Evolutionary conservation across 2,113 vertebrate species (phyloP), one percentile per base, ranked within the genome.

Genomic region (Sigmodon hispidus): DNA sequence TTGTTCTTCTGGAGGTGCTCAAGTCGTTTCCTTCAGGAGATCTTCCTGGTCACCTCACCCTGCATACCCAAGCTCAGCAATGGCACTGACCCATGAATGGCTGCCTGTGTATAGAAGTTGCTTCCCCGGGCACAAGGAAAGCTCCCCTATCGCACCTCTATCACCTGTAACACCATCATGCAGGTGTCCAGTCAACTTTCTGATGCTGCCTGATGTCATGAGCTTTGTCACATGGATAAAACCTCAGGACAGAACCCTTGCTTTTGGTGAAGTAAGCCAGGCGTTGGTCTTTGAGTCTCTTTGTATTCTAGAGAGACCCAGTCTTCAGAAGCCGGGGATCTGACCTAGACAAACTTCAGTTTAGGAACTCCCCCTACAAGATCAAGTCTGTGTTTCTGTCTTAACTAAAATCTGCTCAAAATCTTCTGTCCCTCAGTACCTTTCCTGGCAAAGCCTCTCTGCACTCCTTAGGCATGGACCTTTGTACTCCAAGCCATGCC

Each of bases 1-100:
- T 67, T 77, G 73, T 40, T 67, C 43, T 94, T 69, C 83, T 48
- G 50, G 91, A 69, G 88, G 22, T 43, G 86, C 48, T 91, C 79
- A 94, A 90, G 73, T 26, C 9, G 5, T 70, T 76, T 65, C 40
- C 92, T 36, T 94, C 63, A 83, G 86, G 52, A 90, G 93, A 72
- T 59, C 80, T 67, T 92, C 45, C 65, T n/a, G 55, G 36, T 80
- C 45, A 55, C 40, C 65, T 50, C n/a, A 29, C n/a, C 45, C 50
- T 40, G 80, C 36, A 24, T 57, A 67, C 61, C 36, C 48, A 80
- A 77, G 70, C 90, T 93, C 22, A 75, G 73, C 26, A 76, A 7
- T 70, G 19, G 22, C 9, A 11, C 43, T 87, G 87, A 70, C n/a
- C 70, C 50, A 26, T 4, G 2, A 7, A 83, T 9, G 16, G 34